Percentiles rank a stretch among this genome's conserved stretches.
phyloP scores from a whole-genome alignment of 2,797 vertebrate genomes.

The Chelonia mydas region DNA sequence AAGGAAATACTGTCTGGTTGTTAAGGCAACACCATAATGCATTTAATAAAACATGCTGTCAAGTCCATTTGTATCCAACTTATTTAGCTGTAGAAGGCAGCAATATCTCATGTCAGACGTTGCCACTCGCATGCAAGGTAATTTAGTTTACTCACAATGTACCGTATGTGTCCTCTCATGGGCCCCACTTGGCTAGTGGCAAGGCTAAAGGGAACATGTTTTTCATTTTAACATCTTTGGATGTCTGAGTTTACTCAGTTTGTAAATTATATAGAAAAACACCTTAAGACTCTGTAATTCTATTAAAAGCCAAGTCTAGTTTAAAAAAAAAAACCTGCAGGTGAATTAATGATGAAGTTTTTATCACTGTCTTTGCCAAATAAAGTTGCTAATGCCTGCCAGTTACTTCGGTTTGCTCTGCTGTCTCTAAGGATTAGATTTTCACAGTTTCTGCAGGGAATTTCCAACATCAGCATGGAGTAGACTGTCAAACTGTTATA shows the following conservation, averaged over 20 bases:
- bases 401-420: constrained; percentile 15
- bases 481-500: background rate
- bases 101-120: constrained; percentile 62
- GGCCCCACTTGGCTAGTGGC: constrained; percentile 27
- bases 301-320: background rate
- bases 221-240: constrained; percentile 59
- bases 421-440: background rate
- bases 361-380: constrained; percentile 37
- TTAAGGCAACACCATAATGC: constrained; percentile 48
- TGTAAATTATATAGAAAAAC: constrained; percentile 50
- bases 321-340: background rate
- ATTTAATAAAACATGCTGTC: constrained; percentile 56
- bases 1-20: constrained; percentile 54
- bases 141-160: constrained; percentile 63
- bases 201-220: constrained; percentile 51
- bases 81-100: constrained; percentile 51
- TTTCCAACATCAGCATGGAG: background rate
- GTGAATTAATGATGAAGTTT: constrained; percentile 28
- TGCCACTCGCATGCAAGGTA: constrained; percentile 59
- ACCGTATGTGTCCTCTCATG: constrained; percentile 54
- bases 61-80: constrained; percentile 34
- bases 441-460: constrained; percentile 11
- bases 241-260: constrained; percentile 57
- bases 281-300: constrained; percentile 11
- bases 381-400: background rate